phyloP scores from a whole-genome alignment of 2,888 invertebrate genomes.

The Acrobeloides nanus region DNA sequence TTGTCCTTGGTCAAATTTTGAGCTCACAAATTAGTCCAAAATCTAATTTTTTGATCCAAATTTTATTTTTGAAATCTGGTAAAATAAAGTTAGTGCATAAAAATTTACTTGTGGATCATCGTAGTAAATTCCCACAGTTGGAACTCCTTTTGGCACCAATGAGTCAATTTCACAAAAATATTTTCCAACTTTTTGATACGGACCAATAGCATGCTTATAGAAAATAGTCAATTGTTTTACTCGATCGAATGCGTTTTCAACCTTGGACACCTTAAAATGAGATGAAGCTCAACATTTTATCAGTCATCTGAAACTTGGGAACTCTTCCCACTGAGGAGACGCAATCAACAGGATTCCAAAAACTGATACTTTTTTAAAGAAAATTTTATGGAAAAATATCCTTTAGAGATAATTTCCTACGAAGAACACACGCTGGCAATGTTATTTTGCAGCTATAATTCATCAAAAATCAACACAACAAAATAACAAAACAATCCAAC shows the following conservation, averaged over 20 bases:
- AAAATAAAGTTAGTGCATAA: not conserved
- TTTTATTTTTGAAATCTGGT: not conserved
- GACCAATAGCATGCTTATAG: constrained; percentile 39
- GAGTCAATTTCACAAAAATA: constrained; percentile 21
- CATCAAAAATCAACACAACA: too few species aligned
- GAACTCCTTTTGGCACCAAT: constrained; percentile 22
- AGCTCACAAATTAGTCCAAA: constrained; percentile 3
- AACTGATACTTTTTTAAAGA: too few species aligned
- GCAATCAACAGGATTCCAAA: too few species aligned
- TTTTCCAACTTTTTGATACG: constrained; percentile 21
- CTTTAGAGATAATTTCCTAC: too few species aligned
- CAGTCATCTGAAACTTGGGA: too few species aligned
- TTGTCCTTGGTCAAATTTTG: too few species aligned
- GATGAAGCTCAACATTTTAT: too few species aligned
- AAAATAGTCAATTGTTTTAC: constrained; percentile 28
- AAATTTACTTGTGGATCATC: constrained; percentile 29
- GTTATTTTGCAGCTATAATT: too few species aligned
- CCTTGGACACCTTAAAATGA: constrained; percentile 17
- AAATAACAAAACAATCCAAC: too few species aligned
- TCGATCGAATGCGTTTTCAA: constrained; percentile 22
- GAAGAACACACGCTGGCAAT: too few species aligned
- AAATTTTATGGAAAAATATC: too few species aligned
- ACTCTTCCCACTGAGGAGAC: too few species aligned
- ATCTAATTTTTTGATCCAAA: constrained; percentile 1
- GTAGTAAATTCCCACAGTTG: constrained; percentile 40